Conservation (phyloP, 2,888 invertebrate species). For the Dichetophora obliterata region DNA sequence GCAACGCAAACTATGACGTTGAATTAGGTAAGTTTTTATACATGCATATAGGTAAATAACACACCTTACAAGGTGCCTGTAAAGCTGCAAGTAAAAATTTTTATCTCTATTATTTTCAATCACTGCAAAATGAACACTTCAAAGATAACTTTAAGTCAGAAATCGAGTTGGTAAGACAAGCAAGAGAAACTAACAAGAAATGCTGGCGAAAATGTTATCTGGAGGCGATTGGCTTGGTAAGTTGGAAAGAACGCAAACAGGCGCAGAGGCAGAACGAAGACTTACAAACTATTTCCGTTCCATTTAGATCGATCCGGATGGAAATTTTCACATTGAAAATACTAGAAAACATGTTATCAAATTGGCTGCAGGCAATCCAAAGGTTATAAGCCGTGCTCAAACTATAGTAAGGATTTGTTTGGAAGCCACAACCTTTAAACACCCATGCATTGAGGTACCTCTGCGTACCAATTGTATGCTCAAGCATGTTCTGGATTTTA, state of each 20-base stretch:
- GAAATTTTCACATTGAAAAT: not conserved
- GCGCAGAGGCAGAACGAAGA: too few relatives aligned
- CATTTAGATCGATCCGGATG: not conserved
- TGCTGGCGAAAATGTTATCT: constrained; percentile 21
- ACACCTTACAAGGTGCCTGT: too few relatives aligned
- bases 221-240: not conserved
- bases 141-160: too few relatives aligned
- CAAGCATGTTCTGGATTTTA: not conserved
- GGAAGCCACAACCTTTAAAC: not conserved
- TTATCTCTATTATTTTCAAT: too few relatives aligned
- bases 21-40: not conserved
- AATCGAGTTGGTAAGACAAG: not conserved
- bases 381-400: not conserved
- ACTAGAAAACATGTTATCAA: not conserved
- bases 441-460: not conserved
- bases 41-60: too few relatives aligned
- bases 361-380: not conserved
- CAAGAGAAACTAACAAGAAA: not conserved
- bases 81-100: too few relatives aligned
- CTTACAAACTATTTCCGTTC: too few relatives aligned
- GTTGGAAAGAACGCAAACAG: not conserved
- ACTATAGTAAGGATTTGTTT: not conserved
- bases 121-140: too few relatives aligned
- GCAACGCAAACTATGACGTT: not conserved
- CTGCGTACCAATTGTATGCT: too few relatives aligned